Percentiles rank a stretch among this genome's conserved stretches.
Evolutionary conservation across 1,140 invertebrate genomes (phyloP).

Genomic region (Adelges cooleyi): DNA sequence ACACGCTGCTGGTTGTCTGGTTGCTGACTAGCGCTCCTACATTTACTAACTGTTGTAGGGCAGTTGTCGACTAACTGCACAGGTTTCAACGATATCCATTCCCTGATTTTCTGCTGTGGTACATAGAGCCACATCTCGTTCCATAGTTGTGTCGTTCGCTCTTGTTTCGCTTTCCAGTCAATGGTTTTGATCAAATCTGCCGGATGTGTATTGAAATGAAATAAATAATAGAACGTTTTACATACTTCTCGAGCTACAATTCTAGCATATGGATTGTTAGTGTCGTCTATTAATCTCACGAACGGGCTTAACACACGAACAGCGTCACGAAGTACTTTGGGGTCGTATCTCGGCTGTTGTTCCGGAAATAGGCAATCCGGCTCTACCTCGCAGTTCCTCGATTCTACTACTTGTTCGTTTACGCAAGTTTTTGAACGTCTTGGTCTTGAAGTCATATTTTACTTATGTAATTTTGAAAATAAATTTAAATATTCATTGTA

Average conservation of each 20-base stretch:
- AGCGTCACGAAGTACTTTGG: neutral
- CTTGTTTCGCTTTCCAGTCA: neutral
- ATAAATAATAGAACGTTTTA: constrained; percentile 1
- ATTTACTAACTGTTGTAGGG: too few relatives aligned
- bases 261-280: constrained; percentile 8
- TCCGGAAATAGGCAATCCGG: too few relatives aligned
- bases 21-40: too few relatives aligned
- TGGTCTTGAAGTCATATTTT: too few relatives aligned
- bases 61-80: too few relatives aligned
- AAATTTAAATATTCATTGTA: too few relatives aligned
- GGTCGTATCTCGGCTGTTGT: neutral
- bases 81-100: neutral
- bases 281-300: constrained; percentile 2
- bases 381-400: too few relatives aligned
- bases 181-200: neutral
- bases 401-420: too few relatives aligned
- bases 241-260: constrained; percentile 1
- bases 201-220: neutral
- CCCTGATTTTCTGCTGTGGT: neutral
- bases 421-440: too few relatives aligned
- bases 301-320: neutral
- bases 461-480: too few relatives aligned
- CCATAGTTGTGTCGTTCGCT: neutral
- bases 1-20: too few relatives aligned
- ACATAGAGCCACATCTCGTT: neutral